A percentile compares a stretch with the other conserved stretches of the same genome.
Evolutionary conservation across 2,113 vertebrate genomes (phyloP).

Genomic region (Zapornia atra): DNA sequence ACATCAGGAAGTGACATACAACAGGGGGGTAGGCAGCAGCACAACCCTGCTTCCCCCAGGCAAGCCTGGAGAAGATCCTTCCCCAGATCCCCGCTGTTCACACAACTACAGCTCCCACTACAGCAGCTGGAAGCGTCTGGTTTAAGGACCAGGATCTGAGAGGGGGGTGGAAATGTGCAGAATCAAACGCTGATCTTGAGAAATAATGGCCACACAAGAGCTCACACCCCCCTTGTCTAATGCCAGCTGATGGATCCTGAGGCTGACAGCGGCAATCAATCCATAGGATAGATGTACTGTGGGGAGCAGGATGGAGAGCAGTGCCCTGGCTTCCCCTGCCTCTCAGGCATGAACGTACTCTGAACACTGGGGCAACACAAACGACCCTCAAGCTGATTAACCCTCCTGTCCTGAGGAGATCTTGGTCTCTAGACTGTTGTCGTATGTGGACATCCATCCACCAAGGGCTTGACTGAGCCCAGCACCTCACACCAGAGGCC

Average conservation of each 20-base stretch:
- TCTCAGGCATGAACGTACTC: not conserved
- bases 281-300: not conserved
- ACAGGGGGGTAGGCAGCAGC: not conserved
- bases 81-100: not conserved
- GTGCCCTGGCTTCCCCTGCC: not conserved
- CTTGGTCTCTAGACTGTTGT: not conserved
- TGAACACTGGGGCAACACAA: not conserved
- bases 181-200: not conserved
- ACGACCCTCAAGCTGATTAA: not conserved
- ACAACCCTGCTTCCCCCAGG: not conserved
- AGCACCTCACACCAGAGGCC: not conserved
- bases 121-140: not conserved
- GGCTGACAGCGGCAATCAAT: not conserved
- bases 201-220: not conserved
- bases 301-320: not conserved
- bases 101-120: not conserved
- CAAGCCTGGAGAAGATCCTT: not conserved
- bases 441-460: not conserved
- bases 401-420: not conserved
- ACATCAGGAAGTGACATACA: not conserved
- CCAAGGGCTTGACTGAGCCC: not conserved
- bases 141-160: not conserved
- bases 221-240: not conserved
- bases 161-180: not conserved
- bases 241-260: not conserved